Percentiles rank a stretch among this genome's conserved stretches.
These are phyloP conservation scores for Vulpes lagopus DNA, from an alignment of 2,113 vertebrate genomes.

Conservation along the genomic window DNA sequence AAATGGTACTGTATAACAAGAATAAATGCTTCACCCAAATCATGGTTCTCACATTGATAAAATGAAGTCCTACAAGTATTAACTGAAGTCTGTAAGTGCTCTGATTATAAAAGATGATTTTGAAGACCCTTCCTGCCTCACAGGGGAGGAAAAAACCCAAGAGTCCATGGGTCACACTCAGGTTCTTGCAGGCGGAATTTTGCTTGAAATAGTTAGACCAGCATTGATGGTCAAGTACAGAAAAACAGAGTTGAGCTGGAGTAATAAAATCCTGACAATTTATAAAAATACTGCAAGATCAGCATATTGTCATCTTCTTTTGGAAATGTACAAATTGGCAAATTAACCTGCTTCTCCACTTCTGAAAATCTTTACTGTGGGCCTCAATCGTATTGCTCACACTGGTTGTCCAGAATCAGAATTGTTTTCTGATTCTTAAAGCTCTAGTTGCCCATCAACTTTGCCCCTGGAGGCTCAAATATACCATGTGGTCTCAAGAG, in stretches of 20 bases:
- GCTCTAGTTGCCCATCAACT: fast-evolving
- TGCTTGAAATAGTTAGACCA: background rate
- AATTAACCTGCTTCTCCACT: background rate
- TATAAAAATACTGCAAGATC: background rate
- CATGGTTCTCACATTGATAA: background rate
- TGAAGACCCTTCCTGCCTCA: background rate
- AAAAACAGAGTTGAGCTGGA: background rate
- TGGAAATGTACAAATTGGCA: background rate
- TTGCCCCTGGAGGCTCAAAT: background rate
- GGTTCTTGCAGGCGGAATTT: background rate
- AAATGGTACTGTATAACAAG: background rate
- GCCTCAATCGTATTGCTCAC: fast-evolving
- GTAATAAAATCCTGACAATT: background rate
- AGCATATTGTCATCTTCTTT: background rate
- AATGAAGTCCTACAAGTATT: background rate
- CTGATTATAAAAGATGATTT: background rate
- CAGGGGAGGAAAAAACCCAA: background rate
- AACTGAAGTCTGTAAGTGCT: background rate
- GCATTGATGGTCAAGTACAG: background rate
- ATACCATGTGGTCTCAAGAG: background rate
- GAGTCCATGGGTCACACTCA: background rate
- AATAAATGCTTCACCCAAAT: background rate
- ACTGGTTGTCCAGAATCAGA: background rate
- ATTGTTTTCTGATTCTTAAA: background rate
- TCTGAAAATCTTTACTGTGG: background rate